phyloP scores from a whole-genome alignment of 1,140 invertebrate genomes.

The Aphelinus certus region DNA sequence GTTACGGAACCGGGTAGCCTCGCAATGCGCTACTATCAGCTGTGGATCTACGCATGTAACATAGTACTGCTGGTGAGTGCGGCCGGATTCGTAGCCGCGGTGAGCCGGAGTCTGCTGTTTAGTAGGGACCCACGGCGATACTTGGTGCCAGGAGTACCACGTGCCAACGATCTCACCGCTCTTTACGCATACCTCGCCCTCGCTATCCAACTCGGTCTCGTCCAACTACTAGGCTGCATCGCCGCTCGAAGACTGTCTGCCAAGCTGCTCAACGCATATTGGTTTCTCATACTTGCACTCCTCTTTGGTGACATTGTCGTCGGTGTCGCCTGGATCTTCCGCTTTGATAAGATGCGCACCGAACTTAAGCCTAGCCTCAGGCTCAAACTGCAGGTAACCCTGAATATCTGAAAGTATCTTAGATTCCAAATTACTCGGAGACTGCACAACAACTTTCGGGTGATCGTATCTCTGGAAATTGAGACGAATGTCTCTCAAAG shows the following conservation, averaged over 20 bases:
- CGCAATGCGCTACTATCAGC: conserved; percentile 81
- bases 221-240: conserved; percentile 81
- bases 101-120: conserved; percentile 75
- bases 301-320: conserved; percentile 85
- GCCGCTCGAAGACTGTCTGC: conserved; percentile 83
- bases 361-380: conserved; percentile 76
- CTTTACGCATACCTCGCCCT: conserved; percentile 86
- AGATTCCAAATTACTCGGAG: too few relatives aligned
- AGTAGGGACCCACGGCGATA: conserved; percentile 71
- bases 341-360: conserved; percentile 79
- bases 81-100: conserved; percentile 81
- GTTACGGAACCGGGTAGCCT: conserved; percentile 43
- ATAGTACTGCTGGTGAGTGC: conserved; percentile 83
- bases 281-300: conserved; percentile 81
- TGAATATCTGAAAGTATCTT: too few relatives aligned
- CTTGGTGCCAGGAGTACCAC: conserved; percentile 76
- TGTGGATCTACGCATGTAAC: conserved; percentile 94
- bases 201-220: conserved; percentile 73
- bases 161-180: conserved; percentile 81
- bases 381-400: conserved; percentile 60
- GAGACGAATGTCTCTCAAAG: too few relatives aligned
- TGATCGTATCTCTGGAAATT: too few relatives aligned
- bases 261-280: conserved; percentile 83
- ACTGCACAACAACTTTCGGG: too few relatives aligned
- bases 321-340: conserved; percentile 87